These are phyloP conservation scores for Vipera latastei DNA, from an alignment of 2,797 vertebrate species.

Conservation along the genomic window DNA sequence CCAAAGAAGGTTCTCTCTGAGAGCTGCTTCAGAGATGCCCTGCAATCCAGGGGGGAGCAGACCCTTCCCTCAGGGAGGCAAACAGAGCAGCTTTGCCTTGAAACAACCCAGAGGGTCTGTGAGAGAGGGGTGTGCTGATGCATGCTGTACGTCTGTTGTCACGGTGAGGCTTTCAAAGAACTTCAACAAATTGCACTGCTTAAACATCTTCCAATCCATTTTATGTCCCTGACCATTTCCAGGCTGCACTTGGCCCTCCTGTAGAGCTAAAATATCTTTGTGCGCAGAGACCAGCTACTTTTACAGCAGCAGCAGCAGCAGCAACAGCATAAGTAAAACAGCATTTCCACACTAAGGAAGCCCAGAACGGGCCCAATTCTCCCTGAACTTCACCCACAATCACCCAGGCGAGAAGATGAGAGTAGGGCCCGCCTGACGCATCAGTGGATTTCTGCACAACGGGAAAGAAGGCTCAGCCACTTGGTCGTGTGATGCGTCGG, in stretches of 20 bases:
- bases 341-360: background rate
- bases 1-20: background rate
- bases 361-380: background rate
- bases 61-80: background rate
- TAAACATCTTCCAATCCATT: too few relatives aligned
- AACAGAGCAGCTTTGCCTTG: background rate
- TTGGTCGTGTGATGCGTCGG: background rate
- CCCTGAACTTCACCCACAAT: background rate
- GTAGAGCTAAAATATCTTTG: background rate
- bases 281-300: background rate
- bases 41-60: background rate
- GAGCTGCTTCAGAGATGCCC: background rate
- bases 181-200: background rate
- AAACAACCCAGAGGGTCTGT: background rate
- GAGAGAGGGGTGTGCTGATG: background rate
- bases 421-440: background rate
- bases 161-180: background rate
- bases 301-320: background rate
- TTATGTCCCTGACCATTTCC: background rate
- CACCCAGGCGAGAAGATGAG: background rate
- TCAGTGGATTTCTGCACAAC: background rate
- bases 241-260: background rate
- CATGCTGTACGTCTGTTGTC: background rate
- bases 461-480: too few relatives aligned
- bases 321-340: background rate